Percentiles rank a stretch among this genome's conserved stretches.
Conservation (phyloP, 92 coral and sea anemone genomes). For the Hydrozoanthus gracilis region DNA sequence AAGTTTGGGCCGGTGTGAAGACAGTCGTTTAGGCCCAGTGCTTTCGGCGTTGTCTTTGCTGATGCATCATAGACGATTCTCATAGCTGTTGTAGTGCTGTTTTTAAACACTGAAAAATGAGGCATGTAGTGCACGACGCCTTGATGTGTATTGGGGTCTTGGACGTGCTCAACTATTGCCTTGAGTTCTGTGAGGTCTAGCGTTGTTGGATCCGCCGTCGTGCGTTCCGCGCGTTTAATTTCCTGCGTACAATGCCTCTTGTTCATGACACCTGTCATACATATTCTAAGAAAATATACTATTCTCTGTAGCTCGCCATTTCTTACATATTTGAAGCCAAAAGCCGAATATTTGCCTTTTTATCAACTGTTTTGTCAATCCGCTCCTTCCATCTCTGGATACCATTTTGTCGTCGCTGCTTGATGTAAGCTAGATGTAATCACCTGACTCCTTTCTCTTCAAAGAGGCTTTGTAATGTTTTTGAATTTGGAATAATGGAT, state of each 20-base stretch:
- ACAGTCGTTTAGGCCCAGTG: slow-evolving; percentile 61
- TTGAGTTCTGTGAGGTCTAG: slow-evolving; percentile 43
- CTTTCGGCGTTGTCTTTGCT: slow-evolving; percentile 45
- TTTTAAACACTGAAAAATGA: slow-evolving; percentile 69
- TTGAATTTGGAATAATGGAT: no score
- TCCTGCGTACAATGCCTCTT: slow-evolving; percentile 59
- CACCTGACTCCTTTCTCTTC: no score
- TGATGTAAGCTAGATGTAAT: no score
- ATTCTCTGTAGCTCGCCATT: no score
- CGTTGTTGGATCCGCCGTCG: slow-evolving; percentile 32
- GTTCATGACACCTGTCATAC: no score
- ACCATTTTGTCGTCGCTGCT: no score
- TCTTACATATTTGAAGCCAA: no score
- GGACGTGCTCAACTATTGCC: slow-evolving; percentile 56
- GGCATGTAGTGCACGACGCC: slow-evolving; percentile 61
- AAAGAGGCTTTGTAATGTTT: no score
- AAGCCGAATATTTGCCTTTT: no score
- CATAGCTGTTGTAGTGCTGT: slow-evolving; percentile 64
- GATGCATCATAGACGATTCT: slow-evolving; percentile 69
- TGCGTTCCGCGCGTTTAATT: slow-evolving; percentile 57
- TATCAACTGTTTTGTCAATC: no score
- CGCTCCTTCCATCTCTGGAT: no score
- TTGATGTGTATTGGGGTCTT: slow-evolving; percentile 42
- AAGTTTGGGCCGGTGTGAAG: slow-evolving; percentile 59
- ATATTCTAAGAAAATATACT: no score